phyloP scores from a whole-genome alignment of 2,113 vertebrate species.

The Phoxinus phoxinus region DNA sequence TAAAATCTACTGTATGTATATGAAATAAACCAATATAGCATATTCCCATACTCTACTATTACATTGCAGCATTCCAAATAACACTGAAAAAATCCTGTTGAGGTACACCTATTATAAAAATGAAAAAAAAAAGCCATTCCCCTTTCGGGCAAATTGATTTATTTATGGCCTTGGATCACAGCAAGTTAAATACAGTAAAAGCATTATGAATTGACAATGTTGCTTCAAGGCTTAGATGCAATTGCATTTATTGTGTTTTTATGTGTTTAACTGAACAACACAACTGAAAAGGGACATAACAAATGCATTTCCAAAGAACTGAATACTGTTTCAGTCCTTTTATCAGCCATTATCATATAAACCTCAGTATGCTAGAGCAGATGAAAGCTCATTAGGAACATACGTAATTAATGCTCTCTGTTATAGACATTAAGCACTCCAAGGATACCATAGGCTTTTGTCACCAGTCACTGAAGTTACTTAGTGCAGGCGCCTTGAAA shows the following conservation, averaged over 20 bases:
- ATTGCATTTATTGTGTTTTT: not conserved
- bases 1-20: not conserved
- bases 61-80: not conserved
- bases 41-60: not conserved
- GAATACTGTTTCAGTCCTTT: constrained; percentile 2
- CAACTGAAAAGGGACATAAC: not conserved
- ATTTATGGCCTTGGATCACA: not conserved
- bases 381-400: not conserved
- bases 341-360: not conserved
- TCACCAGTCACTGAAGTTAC: not conserved
- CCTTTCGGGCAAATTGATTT: not conserved
- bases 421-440: not conserved
- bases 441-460: constrained; percentile 25
- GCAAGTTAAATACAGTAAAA: constrained; percentile 7
- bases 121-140: not conserved
- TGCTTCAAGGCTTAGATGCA: not conserved
- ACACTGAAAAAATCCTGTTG: not conserved
- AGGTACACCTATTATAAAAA: not conserved
- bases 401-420: not conserved
- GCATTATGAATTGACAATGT: not conserved
- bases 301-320: constrained; percentile 22
- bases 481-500: constrained; percentile 12
- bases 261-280: constrained; percentile 14
- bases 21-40: not conserved
- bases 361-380: not conserved